phyloP scores from a whole-genome alignment of 1,140 invertebrate species.

The Zaprionus camerounensis region DNA sequence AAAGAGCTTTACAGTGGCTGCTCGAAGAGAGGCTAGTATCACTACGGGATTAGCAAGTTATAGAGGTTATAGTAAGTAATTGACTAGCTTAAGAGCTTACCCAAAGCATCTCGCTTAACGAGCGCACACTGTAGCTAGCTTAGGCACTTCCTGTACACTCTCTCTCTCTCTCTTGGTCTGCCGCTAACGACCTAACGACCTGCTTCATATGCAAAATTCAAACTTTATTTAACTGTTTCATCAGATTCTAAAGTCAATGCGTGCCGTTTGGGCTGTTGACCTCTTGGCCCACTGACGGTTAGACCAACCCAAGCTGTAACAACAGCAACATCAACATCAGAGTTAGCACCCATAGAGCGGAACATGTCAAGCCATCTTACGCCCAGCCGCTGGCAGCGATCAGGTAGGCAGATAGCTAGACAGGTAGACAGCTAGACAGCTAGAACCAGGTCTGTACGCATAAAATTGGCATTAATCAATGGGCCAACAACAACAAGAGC shows the following conservation, averaged over 20 bases:
- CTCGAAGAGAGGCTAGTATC: not conserved
- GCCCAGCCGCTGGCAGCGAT: slow-evolving; percentile 24
- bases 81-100: not conserved
- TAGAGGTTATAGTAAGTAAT: no score
- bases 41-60: not conserved
- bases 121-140: not conserved
- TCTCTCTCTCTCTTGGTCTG: not conserved
- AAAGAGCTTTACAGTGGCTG: not conserved
- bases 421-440: not conserved
- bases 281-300: slow-evolving; percentile 31
- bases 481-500: slow-evolving; percentile 11
- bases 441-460: slow-evolving; percentile 53
- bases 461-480: slow-evolving; percentile 71
- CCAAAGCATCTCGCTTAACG: not conserved
- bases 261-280: slow-evolving; percentile 46
- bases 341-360: slow-evolving; percentile 19
- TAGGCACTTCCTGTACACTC: not conserved
- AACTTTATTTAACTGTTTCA: slow-evolving; percentile 8
- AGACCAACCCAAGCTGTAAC: slow-evolving; percentile 5
- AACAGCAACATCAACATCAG: not conserved
- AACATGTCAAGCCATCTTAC: slow-evolving; percentile 39
- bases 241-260: slow-evolving; percentile 7
- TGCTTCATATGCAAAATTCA: slow-evolving; percentile 25
- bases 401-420: slow-evolving; percentile 10
- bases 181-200: slow-evolving; percentile 15